Evolutionary conservation across 2,113 vertebrate species (phyloP).

Genomic region (Camarhynchus parvulus): DNA sequence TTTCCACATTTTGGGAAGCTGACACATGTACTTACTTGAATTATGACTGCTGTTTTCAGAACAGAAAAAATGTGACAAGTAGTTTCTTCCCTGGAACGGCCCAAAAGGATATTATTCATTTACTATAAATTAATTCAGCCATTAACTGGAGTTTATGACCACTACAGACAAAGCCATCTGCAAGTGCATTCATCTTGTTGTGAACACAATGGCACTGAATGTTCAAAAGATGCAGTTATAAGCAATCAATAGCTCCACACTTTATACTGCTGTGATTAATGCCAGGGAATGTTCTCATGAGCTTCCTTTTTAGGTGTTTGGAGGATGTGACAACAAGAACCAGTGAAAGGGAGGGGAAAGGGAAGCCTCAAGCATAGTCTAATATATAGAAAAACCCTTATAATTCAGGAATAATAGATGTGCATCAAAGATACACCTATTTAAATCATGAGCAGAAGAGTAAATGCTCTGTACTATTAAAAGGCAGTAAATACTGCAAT

Average conservation of each 20-base stretch:
- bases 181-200: constrained; percentile 46
- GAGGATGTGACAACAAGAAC: not conserved
- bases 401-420: not conserved
- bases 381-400: not conserved
- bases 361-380: not conserved
- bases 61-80: not conserved
- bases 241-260: constrained; percentile 23
- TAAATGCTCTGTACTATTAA: not conserved
- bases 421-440: not conserved
- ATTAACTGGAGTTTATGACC: constrained; percentile 49
- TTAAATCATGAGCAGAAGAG: not conserved
- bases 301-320: not conserved
- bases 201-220: constrained; percentile 17
- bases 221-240: constrained; percentile 47
- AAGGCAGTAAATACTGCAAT: not conserved
- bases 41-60: constrained; percentile 13
- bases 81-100: not conserved
- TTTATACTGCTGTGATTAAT: not conserved
- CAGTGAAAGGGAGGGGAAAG: not conserved
- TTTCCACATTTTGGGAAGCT: constrained; percentile 14
- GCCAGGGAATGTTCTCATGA: not conserved
- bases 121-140: constrained; percentile 52
- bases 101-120: constrained; percentile 27
- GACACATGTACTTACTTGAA: not conserved
- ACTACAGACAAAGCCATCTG: constrained; percentile 51